These are phyloP conservation scores for Dugesia japonica DNA, from an alignment of 2,888 invertebrate genomes.

Conservation along the genomic window DNA sequence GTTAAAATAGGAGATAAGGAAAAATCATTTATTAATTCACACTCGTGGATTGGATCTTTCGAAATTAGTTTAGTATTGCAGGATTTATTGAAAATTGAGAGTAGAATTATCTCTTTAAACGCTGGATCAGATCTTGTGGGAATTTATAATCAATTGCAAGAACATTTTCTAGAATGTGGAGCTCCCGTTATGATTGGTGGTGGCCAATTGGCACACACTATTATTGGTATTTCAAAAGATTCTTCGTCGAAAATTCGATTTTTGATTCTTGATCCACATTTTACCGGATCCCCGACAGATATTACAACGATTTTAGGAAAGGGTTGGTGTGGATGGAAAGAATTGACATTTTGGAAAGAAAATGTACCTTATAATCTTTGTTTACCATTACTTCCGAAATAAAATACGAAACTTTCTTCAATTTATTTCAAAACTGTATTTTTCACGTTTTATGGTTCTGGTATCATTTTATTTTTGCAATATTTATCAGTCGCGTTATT, in stretches of 20 bases:
- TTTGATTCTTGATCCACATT: constrained; percentile 94
- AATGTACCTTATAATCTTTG: constrained; percentile 88
- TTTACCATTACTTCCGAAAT: constrained; percentile 54
- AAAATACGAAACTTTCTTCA: too few relatives aligned
- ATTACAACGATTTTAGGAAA: constrained; percentile 52
- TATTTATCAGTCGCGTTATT: too few relatives aligned
- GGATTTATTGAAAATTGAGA: constrained; percentile 46
- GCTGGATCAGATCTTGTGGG: constrained; percentile 59
- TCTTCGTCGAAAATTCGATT: constrained; percentile 66
- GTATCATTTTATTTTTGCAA: too few relatives aligned
- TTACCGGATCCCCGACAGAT: constrained; percentile 67
- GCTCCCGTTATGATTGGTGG: constrained; percentile 98
- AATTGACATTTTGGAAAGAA: constrained; percentile 78
- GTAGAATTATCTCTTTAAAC: constrained; percentile 66
- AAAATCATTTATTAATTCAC: constrained; percentile 67
- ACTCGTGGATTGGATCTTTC: constrained; percentile 91
- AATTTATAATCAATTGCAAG: constrained; percentile 59
- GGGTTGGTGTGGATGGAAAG: constrained; percentile 97
- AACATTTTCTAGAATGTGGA: constrained; percentile 79
- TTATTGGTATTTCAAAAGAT: constrained; percentile 66
- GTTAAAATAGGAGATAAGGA: constrained; percentile 85
- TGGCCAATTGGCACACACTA: constrained; percentile 88
- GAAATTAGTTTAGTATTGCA: constrained; percentile 84
- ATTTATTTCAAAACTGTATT: too few relatives aligned
- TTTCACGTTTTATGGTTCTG: too few relatives aligned